phyloP scores from a whole-genome alignment of 2,797 vertebrate genomes.

The Apodemus agrarius region DNA sequence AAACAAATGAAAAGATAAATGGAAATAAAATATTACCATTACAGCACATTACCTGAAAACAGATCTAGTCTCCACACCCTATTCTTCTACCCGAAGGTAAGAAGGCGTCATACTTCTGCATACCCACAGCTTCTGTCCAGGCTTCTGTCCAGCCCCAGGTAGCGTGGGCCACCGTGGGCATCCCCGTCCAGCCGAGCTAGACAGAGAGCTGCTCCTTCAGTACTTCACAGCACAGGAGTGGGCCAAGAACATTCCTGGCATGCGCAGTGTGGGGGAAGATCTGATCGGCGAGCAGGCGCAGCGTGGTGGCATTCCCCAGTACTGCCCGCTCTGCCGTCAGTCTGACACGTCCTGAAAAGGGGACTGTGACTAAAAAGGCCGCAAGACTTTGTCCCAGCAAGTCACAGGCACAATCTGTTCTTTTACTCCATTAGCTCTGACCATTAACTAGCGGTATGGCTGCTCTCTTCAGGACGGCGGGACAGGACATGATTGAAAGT shows the following conservation, averaged over 20 bases:
- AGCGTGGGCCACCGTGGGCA: accelerated
- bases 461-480: background rate
- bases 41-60: background rate
- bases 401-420: background rate
- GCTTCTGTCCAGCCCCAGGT: background rate
- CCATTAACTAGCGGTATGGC: background rate
- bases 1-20: background rate
- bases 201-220: background rate
- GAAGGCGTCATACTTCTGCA: background rate
- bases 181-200: background rate
- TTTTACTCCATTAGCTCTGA: background rate
- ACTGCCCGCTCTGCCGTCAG: too few species aligned
- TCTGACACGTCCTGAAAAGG: background rate
- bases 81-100: background rate
- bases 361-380: background rate
- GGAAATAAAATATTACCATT: constrained; percentile 10
- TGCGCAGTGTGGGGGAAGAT: background rate
- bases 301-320: background rate
- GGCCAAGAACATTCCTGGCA: background rate
- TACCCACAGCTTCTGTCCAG: background rate
- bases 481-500: background rate
- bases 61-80: background rate
- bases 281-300: background rate
- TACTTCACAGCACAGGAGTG: background rate
- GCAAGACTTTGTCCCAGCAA: background rate